Conservation (phyloP, 2,888 invertebrate species). For the Litoditis marina region DNA sequence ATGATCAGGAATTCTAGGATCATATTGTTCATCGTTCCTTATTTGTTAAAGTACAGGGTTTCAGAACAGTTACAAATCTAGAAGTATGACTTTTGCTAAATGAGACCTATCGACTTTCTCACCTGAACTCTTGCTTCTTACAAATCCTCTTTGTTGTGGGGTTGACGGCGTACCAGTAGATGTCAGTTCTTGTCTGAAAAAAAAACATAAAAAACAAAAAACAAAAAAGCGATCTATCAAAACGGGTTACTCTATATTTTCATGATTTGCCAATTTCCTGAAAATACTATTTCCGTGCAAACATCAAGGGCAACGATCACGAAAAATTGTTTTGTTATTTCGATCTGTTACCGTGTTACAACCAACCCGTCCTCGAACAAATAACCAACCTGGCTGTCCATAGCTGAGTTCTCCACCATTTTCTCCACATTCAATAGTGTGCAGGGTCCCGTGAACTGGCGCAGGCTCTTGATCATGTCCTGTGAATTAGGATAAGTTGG, state of each 20-base stretch:
- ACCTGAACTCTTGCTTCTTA: conserved; percentile 54
- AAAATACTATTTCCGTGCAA: too few relatives aligned
- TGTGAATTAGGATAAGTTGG: too few relatives aligned
- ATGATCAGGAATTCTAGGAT: too few relatives aligned
- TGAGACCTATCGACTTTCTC: not conserved
- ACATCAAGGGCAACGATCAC: too few relatives aligned
- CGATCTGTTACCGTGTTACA: too few relatives aligned
- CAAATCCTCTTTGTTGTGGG: conserved; percentile 56
- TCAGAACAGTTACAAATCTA: too few relatives aligned
- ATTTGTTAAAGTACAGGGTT: too few relatives aligned
- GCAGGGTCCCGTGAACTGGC: conserved; percentile 55
- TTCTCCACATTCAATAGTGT: conserved; percentile 53
- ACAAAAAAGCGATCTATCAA: not conserved
- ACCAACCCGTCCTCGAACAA: too few relatives aligned
- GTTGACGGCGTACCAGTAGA: conserved; percentile 59
- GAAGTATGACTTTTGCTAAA: too few relatives aligned
- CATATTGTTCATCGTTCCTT: too few relatives aligned
- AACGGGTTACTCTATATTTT: not conserved
- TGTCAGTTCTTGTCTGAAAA: conserved; percentile 41
- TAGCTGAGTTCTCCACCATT: conserved; percentile 44
- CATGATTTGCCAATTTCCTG: not conserved
- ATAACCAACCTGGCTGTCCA: conserved; percentile 30
- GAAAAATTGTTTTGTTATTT: not conserved
- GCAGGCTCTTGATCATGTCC: conserved; percentile 53
- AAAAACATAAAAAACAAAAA: not conserved